Conservation (phyloP, 2,888 invertebrate species). For the Clitarchus hookeri region DNA sequence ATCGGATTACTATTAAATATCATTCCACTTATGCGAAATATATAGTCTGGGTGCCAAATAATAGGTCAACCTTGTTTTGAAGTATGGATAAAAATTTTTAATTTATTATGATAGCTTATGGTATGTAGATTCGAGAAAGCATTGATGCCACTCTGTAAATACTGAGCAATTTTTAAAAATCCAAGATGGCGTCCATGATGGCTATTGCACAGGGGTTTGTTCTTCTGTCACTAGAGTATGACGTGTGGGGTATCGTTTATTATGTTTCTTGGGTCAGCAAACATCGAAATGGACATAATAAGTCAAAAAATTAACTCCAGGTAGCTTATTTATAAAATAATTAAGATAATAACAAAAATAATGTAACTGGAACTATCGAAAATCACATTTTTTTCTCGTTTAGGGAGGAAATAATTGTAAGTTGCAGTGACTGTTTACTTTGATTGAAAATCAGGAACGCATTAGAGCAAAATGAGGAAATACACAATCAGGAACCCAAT, state of each 20-base stretch:
- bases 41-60: not conserved
- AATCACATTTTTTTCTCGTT: no score
- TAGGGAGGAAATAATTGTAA: no score
- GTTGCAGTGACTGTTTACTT: no score
- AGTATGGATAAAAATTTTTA: not conserved
- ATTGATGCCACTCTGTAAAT: not conserved
- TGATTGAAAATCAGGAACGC: not conserved
- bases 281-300: not conserved
- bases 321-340: not conserved
- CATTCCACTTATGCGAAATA: no score
- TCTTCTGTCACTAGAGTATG: not conserved
- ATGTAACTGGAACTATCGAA: no score
- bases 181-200: not conserved
- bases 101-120: not conserved
- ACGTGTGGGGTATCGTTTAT: not conserved
- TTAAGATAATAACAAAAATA: no score
- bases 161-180: not conserved
- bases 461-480: not conserved
- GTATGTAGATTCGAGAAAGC: not conserved
- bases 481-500: no score
- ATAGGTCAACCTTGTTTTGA: not conserved
- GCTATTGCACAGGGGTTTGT: not conserved
- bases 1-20: no score
- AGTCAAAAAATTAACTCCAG: not conserved
- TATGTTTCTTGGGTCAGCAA: constrained; percentile 3